phyloP scores from a whole-genome alignment of 2,113 vertebrate species.

The Channa argus region DNA sequence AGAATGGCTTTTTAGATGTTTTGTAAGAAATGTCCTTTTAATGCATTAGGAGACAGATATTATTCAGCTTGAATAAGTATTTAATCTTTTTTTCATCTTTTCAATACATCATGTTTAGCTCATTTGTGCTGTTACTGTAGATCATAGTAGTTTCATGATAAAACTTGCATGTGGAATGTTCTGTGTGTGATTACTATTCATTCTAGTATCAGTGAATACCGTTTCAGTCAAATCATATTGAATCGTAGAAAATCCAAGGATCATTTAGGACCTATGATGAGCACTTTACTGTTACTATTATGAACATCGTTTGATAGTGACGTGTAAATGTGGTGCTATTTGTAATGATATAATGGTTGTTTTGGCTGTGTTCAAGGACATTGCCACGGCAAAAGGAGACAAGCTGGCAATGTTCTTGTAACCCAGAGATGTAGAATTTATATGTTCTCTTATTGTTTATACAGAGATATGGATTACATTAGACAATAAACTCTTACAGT shows the following conservation, averaged over 20 bases:
- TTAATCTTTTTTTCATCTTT: not conserved
- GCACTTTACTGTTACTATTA: not conserved
- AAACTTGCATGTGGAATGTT: not conserved
- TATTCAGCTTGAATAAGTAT: not conserved
- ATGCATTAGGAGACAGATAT: not conserved
- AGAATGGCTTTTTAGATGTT: not conserved
- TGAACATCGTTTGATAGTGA: too few relatives aligned
- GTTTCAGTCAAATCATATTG: not conserved
- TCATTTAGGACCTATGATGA: conserved; percentile 4
- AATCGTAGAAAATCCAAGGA: not conserved
- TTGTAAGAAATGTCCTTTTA: not conserved
- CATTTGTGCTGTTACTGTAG: not conserved
- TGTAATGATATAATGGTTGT: not conserved
- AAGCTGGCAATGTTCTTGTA: not conserved
- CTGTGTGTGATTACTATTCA: not conserved
- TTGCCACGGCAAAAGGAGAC: not conserved
- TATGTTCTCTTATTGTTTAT: not conserved
- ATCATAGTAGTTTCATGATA: not conserved
- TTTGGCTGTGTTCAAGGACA: not conserved
- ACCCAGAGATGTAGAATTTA: not conserved
- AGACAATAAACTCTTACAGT: not conserved
- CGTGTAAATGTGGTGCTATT: not conserved
- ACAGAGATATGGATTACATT: not conserved
- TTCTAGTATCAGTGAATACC: not conserved
- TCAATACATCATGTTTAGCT: not conserved